These are phyloP conservation scores for Tenthredo amoena DNA, from an alignment of 2,888 invertebrate species.

Conservation along the genomic window DNA sequence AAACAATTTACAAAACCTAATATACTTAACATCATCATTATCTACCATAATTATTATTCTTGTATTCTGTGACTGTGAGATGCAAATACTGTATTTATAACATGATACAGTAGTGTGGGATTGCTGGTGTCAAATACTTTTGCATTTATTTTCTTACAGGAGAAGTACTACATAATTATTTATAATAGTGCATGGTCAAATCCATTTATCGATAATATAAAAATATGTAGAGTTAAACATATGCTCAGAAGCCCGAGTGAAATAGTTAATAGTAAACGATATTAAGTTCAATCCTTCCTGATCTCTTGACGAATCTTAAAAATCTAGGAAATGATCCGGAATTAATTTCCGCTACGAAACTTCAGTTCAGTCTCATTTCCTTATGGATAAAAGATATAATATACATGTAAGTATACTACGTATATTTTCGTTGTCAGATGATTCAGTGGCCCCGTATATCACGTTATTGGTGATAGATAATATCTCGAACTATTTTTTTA, in stretches of 20 bases:
- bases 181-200: neutral
- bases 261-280: neutral
- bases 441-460: neutral
- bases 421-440: neutral
- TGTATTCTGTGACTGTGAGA: neutral
- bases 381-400: neutral
- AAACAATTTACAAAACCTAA: slow-evolving; percentile 7
- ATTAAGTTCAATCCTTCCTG: neutral
- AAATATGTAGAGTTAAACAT: neutral
- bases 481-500: slow-evolving; percentile 18
- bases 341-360: neutral
- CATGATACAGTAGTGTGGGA: neutral
- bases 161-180: neutral
- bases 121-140: neutral
- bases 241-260: neutral
- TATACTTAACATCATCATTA: neutral
- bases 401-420: neutral
- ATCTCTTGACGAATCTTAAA: too few relatives aligned
- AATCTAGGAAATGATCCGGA: neutral
- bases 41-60: neutral
- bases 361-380: neutral
- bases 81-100: neutral
- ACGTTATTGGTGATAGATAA: neutral
- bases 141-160: slow-evolving; percentile 20
- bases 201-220: neutral